phyloP scores from a whole-genome alignment of 2,113 vertebrate genomes.

The Mungos mungo region DNA sequence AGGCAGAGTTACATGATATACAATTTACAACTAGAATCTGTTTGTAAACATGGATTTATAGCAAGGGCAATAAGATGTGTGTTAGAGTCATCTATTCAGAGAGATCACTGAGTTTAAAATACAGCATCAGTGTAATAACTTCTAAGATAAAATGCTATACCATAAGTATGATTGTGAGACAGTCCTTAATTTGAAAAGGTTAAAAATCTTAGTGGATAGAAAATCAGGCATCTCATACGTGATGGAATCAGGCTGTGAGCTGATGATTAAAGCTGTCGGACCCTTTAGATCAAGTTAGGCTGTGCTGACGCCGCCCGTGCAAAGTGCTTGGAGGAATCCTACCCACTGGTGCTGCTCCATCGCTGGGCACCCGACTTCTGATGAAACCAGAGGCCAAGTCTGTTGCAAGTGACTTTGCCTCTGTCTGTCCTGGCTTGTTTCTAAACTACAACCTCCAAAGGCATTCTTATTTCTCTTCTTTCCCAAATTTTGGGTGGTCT shows the following conservation, averaged over 20 bases:
- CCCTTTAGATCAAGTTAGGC: not conserved
- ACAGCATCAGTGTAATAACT: not conserved
- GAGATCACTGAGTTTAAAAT: slow-evolving; percentile 34
- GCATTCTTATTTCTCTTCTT: not conserved
- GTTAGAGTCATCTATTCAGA: not conserved
- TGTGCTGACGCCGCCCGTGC: fast-evolving
- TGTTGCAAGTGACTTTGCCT: not conserved
- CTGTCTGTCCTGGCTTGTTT: not conserved
- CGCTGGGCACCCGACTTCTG: not conserved
- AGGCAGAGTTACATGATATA: not conserved
- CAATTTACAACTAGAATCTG: not conserved
- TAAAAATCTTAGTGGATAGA: not conserved
- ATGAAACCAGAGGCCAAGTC: not conserved
- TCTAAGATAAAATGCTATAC: not conserved
- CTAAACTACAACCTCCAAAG: not conserved
- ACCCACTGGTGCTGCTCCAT: not conserved
- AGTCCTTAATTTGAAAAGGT: not conserved
- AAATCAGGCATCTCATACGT: not conserved
- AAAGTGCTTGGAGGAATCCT: not conserved
- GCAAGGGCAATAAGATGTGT: not conserved
- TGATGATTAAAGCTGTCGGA: not conserved
- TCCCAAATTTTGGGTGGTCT: not conserved
- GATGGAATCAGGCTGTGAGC: not conserved
- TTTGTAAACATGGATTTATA: not conserved
- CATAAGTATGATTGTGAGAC: not conserved